These are phyloP conservation scores for Drosophila ogumai DNA, from an alignment of 1,140 invertebrate genomes.

Conservation along the genomic window DNA sequence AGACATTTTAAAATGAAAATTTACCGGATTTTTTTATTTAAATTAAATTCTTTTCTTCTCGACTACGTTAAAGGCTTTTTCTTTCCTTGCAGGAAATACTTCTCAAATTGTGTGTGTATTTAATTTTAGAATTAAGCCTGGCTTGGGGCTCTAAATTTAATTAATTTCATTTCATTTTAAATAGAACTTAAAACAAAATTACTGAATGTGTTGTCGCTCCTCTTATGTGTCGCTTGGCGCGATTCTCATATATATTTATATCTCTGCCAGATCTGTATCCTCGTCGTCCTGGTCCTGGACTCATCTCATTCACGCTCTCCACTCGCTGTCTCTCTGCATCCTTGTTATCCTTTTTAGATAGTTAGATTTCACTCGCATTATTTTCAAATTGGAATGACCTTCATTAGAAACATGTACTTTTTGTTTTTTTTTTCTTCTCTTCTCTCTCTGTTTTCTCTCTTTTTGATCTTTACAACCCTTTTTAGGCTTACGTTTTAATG, in stretches of 20 bases:
- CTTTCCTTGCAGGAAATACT: conserved; percentile 82
- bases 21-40: conserved; percentile 18
- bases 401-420: conserved; percentile 84
- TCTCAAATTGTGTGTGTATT: conserved; percentile 63
- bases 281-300: conserved; percentile 22
- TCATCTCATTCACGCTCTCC: conserved; percentile 61
- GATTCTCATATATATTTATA: conserved; percentile 35
- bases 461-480: conserved; percentile 67
- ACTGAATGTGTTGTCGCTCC: conserved; percentile 70
- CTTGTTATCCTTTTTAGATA: conserved; percentile 40
- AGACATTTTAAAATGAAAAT: conserved; percentile 61
- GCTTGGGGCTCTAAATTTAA: conserved; percentile 37
- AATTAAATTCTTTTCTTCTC: conserved; percentile 48
- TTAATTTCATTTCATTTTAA: conserved; percentile 78
- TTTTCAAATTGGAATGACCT: conserved; percentile 83
- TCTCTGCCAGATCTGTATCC: conserved; percentile 5
- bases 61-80: conserved; percentile 78
- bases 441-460: conserved; percentile 19
- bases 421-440: conserved; percentile 43
- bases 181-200: conserved; percentile 82
- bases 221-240: conserved; percentile 30
- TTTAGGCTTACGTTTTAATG: conserved; percentile 55
- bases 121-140: conserved; percentile 45
- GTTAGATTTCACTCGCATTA: conserved; percentile 79
- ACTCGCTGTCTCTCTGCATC: conserved; percentile 39